Conservation (phyloP, 1,140 invertebrate species). For the Lethrus apterus region DNA sequence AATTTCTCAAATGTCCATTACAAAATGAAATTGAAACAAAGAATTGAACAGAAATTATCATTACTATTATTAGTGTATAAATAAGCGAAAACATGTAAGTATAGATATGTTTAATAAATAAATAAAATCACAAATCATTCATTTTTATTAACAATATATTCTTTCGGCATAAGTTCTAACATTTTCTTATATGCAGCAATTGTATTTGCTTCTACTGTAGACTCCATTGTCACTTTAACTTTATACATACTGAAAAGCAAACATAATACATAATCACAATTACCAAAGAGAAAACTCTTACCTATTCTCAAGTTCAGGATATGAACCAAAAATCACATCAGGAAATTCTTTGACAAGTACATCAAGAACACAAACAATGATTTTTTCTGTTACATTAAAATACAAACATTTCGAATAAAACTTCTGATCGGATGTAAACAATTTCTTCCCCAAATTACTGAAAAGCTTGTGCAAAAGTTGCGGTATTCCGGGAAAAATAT, state of each 20-base stretch:
- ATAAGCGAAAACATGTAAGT: too few relatives aligned
- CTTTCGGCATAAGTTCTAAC: conserved; percentile 24
- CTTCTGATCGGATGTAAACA: conserved; percentile 38
- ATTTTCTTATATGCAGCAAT: conserved; percentile 41
- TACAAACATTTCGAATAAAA: conserved; percentile 43
- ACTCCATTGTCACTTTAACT: conserved; percentile 46
- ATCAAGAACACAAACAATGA: conserved; percentile 42
- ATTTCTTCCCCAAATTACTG: conserved; percentile 32
- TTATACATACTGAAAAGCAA: conserved; percentile 43
- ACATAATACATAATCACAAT: conserved; percentile 12
- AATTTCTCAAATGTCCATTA: too few relatives aligned
- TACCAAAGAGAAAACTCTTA: conserved; percentile 24
- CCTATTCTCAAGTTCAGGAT: conserved; percentile 44
- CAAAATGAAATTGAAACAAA: too few relatives aligned
- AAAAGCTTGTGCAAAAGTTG: conserved; percentile 57
- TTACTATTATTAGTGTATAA: too few relatives aligned
- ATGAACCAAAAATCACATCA: conserved; percentile 46
- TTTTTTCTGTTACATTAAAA: conserved; percentile 43
- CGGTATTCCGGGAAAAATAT: conserved; percentile 73
- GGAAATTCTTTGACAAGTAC: conserved; percentile 43
- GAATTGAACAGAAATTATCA: too few relatives aligned
- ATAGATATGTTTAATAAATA: too few relatives aligned
- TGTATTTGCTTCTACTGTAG: conserved; percentile 36
- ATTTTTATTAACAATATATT: conserved; percentile 23
- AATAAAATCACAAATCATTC: neutral